Evolutionary conservation across 2,888 invertebrate genomes (phyloP).

Genomic region (Macropis europaea): DNA sequence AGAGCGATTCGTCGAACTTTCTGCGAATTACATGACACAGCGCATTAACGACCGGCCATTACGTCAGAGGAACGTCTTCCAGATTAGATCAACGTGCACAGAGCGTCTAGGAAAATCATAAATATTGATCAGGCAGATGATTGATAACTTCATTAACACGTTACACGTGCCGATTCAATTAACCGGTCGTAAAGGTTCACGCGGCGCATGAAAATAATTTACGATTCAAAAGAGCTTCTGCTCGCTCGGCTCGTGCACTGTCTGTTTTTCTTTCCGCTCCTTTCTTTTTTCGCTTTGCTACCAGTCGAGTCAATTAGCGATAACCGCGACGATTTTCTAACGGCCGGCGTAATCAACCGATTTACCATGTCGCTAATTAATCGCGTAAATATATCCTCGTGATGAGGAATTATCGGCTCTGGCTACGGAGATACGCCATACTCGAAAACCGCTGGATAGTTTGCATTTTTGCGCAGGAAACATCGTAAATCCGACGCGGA

Average conservation of each 20-base stretch:
- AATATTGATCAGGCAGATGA: constrained; percentile 47
- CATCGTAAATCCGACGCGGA: constrained; percentile 39
- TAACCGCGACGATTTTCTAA: constrained; percentile 40
- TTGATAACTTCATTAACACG: constrained; percentile 49
- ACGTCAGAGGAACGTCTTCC: constrained; percentile 14
- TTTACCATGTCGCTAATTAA: constrained; percentile 6
- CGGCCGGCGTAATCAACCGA: not conserved
- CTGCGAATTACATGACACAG: constrained; percentile 1
- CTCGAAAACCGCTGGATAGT: constrained; percentile 15
- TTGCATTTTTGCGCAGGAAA: constrained; percentile 43
- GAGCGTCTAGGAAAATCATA: constrained; percentile 43
- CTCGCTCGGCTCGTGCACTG: not conserved
- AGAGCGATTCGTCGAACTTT: not conserved
- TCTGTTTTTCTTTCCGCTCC: constrained; percentile 21
- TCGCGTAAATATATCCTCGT: not conserved
- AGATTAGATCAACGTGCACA: constrained; percentile 29
- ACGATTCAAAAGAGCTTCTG: constrained; percentile 18
- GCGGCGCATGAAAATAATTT: constrained; percentile 33
- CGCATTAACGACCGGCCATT: constrained; percentile 11
- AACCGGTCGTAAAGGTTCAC: constrained; percentile 21
- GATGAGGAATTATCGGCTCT: too few species aligned
- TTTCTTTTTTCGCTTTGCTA: too few species aligned
- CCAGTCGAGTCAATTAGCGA: constrained; percentile 50
- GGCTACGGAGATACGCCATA: too few species aligned
- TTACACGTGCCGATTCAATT: constrained; percentile 42